Evolutionary conservation across 30 jellyfish, hydroid and myxozoan genomes (phyloP).

Genomic region (Pseudorhiza aurosa): DNA sequence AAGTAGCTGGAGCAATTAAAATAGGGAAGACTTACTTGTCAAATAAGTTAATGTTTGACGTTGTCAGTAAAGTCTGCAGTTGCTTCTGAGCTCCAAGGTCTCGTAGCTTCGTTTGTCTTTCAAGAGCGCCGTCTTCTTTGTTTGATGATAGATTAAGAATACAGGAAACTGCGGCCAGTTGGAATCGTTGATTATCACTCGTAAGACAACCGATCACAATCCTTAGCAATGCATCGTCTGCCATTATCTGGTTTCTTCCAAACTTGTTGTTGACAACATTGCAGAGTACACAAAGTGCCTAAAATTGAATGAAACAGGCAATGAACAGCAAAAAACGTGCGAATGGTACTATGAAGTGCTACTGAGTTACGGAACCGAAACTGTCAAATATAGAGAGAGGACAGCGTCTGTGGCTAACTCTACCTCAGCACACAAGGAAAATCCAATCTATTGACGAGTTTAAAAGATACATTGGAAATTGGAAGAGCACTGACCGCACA

Average conservation of each 20-base stretch:
- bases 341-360: too few species aligned
- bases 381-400: too few species aligned
- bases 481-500: too few species aligned
- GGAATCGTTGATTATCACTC: constrained; percentile 55
- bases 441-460: too few species aligned
- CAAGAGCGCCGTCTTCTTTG: constrained; percentile 67
- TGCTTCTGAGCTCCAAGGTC: constrained; percentile 89
- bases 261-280: constrained; percentile 63
- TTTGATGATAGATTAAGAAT: constrained; percentile 54
- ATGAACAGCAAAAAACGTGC: neutral
- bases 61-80: constrained; percentile 72
- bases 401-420: constrained; percentile 35
- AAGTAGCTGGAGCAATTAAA: too few species aligned
- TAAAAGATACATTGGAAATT: too few species aligned
- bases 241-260: constrained; percentile 63
- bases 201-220: constrained; percentile 45
- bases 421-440: constrained; percentile 42
- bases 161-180: constrained; percentile 85
- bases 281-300: constrained; percentile 86
- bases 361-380: too few species aligned
- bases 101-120: constrained; percentile 70
- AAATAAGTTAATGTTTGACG: constrained; percentile 59
- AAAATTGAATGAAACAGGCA: neutral
- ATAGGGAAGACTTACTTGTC: constrained; percentile 88
- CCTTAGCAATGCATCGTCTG: constrained; percentile 42